Evolutionary conservation across 2,797 vertebrate species (phyloP).

Genomic region (Mus spretus): DNA sequence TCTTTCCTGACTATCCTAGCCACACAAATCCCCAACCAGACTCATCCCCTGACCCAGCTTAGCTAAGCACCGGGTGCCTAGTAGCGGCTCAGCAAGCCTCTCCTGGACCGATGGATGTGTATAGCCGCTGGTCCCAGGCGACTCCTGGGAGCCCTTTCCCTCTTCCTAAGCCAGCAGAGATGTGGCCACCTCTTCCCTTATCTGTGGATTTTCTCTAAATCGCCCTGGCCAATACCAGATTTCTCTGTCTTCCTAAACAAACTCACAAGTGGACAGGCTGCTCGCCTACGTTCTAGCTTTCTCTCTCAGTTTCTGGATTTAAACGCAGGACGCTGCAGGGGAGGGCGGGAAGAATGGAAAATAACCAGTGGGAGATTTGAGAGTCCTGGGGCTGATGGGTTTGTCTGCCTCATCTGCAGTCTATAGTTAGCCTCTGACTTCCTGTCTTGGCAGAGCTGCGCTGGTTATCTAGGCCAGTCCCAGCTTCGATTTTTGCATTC

Average conservation of each 20-base stretch:
- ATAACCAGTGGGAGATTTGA: neutral
- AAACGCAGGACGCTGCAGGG: neutral
- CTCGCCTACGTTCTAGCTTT: neutral
- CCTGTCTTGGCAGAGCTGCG: conserved; percentile 37
- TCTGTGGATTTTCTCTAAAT: conserved; percentile 51
- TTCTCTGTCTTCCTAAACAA: conserved; percentile 19
- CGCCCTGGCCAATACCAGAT: neutral
- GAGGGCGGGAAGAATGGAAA: conserved; percentile 27
- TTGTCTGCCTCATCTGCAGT: neutral
- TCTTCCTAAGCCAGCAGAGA: neutral
- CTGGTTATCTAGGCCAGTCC: conserved; percentile 62
- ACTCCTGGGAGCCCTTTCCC: neutral
- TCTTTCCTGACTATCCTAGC: neutral
- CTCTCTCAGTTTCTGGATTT: neutral
- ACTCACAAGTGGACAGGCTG: neutral
- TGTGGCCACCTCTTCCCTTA: neutral
- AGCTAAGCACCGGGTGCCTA: neutral
- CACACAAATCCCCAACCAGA: neutral
- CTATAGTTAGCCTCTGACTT: conserved; percentile 74
- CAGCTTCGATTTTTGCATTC: neutral
- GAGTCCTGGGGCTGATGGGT: neutral
- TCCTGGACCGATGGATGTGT: neutral
- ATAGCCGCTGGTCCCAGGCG: neutral
- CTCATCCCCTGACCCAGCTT: neutral
- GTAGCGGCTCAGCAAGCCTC: no score